These are phyloP conservation scores for Trypoxylon attenuatum DNA, from an alignment of 2,888 invertebrate genomes.

Conservation along the genomic window DNA sequence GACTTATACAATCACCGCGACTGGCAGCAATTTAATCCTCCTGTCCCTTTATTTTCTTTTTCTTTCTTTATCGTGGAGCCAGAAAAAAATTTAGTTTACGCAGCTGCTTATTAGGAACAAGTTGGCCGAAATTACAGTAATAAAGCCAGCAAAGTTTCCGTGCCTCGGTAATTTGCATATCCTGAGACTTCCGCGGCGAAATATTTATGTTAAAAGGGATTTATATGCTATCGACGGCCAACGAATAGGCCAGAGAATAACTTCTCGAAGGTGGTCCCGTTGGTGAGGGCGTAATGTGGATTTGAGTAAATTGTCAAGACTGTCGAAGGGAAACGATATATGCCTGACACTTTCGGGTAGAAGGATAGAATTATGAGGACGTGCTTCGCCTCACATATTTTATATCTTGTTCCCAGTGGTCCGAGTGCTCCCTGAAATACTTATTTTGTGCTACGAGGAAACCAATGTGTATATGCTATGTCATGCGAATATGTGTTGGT, in stretches of 20 bases:
- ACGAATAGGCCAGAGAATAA: not conserved
- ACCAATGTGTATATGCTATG: no score
- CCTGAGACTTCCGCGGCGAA: not conserved
- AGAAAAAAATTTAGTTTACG: not conserved
- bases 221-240: not conserved
- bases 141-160: not conserved
- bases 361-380: constrained; percentile 34
- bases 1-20: not conserved
- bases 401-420: constrained; percentile 25
- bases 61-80: no score
- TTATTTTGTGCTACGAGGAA: not conserved
- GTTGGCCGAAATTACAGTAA: not conserved
- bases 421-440: constrained; percentile 11
- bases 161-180: not conserved
- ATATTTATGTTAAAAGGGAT: not conserved
- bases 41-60: no score
- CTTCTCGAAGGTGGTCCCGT: not conserved
- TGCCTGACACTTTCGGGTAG: constrained; percentile 28
- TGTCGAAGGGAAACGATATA: constrained; percentile 33
- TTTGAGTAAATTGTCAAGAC: constrained; percentile 22
- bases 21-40: not conserved
- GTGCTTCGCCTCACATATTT: constrained; percentile 30
- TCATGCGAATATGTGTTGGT: no score
- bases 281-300: not conserved
- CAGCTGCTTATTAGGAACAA: not conserved